These are phyloP conservation scores for Hetaerina americana DNA, from an alignment of 1,140 invertebrate species.

Conservation along the genomic window DNA sequence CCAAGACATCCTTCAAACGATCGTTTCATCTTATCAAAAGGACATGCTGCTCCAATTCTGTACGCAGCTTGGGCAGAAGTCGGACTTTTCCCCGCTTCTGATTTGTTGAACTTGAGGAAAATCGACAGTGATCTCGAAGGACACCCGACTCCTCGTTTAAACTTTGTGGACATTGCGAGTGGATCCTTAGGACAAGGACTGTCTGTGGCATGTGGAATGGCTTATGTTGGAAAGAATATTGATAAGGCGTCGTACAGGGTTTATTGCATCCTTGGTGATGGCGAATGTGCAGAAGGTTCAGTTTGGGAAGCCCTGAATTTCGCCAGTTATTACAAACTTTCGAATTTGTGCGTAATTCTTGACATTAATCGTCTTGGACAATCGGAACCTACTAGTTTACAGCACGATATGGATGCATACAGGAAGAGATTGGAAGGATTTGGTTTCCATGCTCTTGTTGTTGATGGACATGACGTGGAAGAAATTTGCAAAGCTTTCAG, in stretches of 20 bases:
- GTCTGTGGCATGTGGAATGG: slow-evolving; percentile 93
- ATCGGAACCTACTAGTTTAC: slow-evolving; percentile 83
- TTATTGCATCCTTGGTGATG: slow-evolving; percentile 93
- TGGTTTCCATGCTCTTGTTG: slow-evolving; percentile 81
- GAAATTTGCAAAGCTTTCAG: slow-evolving; percentile 80
- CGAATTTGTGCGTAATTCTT: slow-evolving; percentile 94
- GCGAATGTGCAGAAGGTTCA: slow-evolving; percentile 95
- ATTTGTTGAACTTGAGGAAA: slow-evolving; percentile 83
- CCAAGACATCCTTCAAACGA: slow-evolving; percentile 83
- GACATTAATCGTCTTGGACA: slow-evolving; percentile 97
- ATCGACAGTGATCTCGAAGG: slow-evolving; percentile 92
- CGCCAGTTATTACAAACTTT: slow-evolving; percentile 85
- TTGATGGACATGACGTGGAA: slow-evolving; percentile 93
- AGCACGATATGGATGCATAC: slow-evolving; percentile 86
- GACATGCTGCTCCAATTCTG: slow-evolving; percentile 95
- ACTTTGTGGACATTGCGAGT: slow-evolving; percentile 96
- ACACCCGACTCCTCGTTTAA: slow-evolving; percentile 93
- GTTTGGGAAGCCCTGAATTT: slow-evolving; percentile 97
- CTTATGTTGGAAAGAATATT: slow-evolving; percentile 93
- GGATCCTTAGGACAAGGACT: slow-evolving; percentile 96
- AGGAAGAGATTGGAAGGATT: slow-evolving; percentile 79
- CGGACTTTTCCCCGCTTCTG: slow-evolving; percentile 72
- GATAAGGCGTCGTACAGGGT: slow-evolving; percentile 88
- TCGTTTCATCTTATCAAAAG: slow-evolving; percentile 94
- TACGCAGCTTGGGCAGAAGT: slow-evolving; percentile 99